Conservation (phyloP, 2,797 vertebrate species). For the Stomatorhinus walkeri region DNA sequence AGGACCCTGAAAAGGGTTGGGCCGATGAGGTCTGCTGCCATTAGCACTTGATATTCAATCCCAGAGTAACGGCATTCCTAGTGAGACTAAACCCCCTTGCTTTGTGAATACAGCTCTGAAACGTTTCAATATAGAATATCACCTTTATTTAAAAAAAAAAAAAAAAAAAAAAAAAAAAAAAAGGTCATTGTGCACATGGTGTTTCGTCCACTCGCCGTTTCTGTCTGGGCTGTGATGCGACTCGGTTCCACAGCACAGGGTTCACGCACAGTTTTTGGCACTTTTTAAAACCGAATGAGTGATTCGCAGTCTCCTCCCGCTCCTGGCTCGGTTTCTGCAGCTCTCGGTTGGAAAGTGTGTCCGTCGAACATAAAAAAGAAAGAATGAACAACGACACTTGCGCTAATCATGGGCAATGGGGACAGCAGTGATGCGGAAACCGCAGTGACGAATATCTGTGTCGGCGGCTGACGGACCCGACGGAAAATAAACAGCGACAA, state of each 20-base stretch:
- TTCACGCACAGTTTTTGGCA: conserved; percentile 56
- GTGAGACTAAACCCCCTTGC: conserved; percentile 27
- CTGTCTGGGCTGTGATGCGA: conserved; percentile 50
- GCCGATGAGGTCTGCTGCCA: too few relatives aligned
- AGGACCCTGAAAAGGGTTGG: too few relatives aligned
- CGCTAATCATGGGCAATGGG: conserved; percentile 54
- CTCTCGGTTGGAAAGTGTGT: conserved; percentile 40
- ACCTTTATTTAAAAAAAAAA: conserved; percentile 55
- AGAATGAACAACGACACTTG: conserved; percentile 29
- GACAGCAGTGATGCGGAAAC: not conserved
- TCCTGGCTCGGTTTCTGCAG: conserved; percentile 33
- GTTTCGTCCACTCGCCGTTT: conserved; percentile 38
- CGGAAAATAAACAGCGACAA: conserved; percentile 60
- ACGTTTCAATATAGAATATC: conserved; percentile 55
- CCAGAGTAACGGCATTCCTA: not conserved
- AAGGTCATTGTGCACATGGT: conserved; percentile 41
- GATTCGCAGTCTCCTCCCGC: conserved; percentile 43
- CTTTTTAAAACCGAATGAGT: conserved; percentile 56
- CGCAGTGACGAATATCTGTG: not conserved
- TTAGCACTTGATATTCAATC: not conserved
- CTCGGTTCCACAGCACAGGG: conserved; percentile 45
- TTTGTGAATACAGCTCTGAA: conserved; percentile 56
- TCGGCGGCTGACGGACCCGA: conserved; percentile 48
- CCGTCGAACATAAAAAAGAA: not conserved
- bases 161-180: conserved; percentile 64